A percentile compares a stretch with the other conserved stretches of the same genome.
Conservation (phyloP, 2,113 vertebrate species). For the Barnardius zonarius region DNA sequence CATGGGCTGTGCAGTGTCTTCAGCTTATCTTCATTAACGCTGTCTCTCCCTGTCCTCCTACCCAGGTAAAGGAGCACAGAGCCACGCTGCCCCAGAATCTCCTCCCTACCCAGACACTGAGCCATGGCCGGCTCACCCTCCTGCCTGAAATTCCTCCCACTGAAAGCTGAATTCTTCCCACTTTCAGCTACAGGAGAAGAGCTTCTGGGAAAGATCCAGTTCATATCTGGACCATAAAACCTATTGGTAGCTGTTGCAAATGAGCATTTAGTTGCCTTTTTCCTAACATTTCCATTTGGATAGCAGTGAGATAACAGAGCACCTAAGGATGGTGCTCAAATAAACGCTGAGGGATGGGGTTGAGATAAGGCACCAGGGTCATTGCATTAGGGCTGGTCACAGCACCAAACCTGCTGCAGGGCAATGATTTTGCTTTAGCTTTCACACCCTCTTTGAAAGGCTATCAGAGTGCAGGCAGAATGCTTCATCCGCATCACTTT, state of each 20-base stretch:
- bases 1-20: background rate
- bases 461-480: background rate
- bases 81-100: background rate
- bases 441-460: background rate
- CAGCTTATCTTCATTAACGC: rapidly evolving
- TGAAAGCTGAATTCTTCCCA: background rate
- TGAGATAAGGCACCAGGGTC: background rate
- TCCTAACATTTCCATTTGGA: background rate
- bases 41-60: background rate
- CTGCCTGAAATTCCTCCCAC: background rate
- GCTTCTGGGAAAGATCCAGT: background rate
- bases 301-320: background rate
- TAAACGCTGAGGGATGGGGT: background rate
- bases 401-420: background rate
- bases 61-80: background rate
- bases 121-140: background rate
- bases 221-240: background rate
- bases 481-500: background rate
- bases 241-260: rapidly evolving
- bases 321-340: background rate
- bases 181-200: background rate
- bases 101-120: background rate
- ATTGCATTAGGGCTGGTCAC: background rate
- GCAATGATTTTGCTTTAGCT: background rate
- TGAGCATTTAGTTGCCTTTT: background rate